Evolutionary conservation across 2,888 invertebrate genomes (phyloP), one percentile per base, ranked within the genome.

Genomic region (Parnassius mnemosyne): DNA sequence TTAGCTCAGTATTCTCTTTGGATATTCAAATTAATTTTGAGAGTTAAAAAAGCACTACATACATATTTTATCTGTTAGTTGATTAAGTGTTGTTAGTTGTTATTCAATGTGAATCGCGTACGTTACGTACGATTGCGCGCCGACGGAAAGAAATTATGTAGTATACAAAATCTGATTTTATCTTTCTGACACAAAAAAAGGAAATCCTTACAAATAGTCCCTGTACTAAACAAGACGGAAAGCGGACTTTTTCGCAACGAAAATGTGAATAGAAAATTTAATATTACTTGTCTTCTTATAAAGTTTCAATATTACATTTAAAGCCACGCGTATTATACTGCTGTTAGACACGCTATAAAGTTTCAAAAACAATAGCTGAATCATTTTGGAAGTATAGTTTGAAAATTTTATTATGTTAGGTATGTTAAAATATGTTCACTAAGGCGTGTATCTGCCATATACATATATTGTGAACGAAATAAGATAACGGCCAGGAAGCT

Each of bases 151-250:
- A 20, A 56, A 61, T 61, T 61, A 57, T 42, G 46, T 61, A 61
- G 61, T 61, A 57, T 57, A 49, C 42, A 47, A 46, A 53, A 61
- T 61, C 61, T 42, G 47, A 47, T 61, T 61, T 53, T 43, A 57
- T 57, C 61, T 53, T 16, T 13, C 57, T 13, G 56, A 53, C 57
- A 57, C 61, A 52, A 61, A 56, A 61, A 52, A 53, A 16, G 16
- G 57, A 61, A 61, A 53, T 56, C 61, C 61, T 47, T 52, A 53
- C 56, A 61, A 61, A 61, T 61, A 61, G 53, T 61, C 57, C 53
- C 57, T 61, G 53, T 53, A 61, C 56, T 57, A 57, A 61, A 53
- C 61, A 57, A 57, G 57, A 56, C 47, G 42, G 52, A 52, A 61
- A 46, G 41, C 56, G 56, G 55, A 55, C 53, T 61, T 61, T 61